Conservation (phyloP, 2,888 invertebrate genomes). For the Heliconius ismenius region DNA sequence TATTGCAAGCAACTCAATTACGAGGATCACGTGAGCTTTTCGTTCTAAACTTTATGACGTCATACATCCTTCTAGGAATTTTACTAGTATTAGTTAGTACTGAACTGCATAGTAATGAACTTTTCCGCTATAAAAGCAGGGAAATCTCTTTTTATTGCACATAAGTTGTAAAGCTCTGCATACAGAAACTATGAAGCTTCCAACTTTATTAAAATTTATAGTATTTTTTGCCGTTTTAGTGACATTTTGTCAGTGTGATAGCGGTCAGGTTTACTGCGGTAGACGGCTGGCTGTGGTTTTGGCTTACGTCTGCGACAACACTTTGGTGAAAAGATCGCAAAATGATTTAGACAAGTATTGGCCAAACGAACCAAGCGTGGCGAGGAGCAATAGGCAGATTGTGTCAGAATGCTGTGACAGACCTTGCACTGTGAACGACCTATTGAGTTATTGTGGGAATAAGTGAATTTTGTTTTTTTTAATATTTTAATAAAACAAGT, state of each 20-base stretch:
- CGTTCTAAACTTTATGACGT: conserved; percentile 39
- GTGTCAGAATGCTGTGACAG: conserved; percentile 54
- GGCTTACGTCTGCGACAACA: conserved; percentile 44
- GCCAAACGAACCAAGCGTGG: background rate
- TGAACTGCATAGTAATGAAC: conserved; percentile 40
- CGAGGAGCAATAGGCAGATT: conserved; percentile 49
- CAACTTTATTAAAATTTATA: conserved; percentile 13
- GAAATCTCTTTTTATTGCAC: conserved; percentile 30
- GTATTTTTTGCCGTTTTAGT: conserved; percentile 18
- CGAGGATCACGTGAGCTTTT: conserved; percentile 36
- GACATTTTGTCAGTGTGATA: conserved; percentile 30
- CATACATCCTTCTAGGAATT: conserved; percentile 37
- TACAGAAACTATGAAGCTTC: conserved; percentile 28
- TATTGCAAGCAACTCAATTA: conserved; percentile 32
- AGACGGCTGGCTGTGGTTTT: conserved; percentile 45
- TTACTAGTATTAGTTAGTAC: conserved; percentile 7
- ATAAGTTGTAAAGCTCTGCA: conserved; percentile 27
- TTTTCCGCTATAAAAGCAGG: conserved; percentile 39
- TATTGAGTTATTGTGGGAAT: conserved; percentile 50
- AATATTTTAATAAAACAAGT: background rate
- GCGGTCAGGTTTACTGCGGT: conserved; percentile 44
- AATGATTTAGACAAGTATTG: background rate
- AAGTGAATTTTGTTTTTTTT: conserved; percentile 1
- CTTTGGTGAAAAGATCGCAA: conserved; percentile 42
- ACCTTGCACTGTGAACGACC: conserved; percentile 50